phyloP scores from a whole-genome alignment of 2,797 vertebrate species.

The Aplochiton taeniatus region DNA sequence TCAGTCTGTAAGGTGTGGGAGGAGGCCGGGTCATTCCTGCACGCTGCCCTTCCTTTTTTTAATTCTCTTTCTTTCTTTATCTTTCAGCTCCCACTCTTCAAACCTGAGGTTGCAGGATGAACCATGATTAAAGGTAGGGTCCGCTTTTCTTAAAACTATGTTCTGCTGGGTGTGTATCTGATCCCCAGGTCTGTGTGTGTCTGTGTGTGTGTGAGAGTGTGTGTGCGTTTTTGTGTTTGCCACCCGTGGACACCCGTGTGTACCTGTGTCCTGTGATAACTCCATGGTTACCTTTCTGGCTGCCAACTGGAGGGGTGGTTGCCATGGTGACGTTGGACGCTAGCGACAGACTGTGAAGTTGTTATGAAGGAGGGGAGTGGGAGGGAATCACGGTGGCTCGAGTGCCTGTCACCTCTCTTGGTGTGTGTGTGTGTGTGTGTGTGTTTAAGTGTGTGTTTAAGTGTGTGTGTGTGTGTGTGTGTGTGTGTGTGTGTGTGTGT shows the following conservation, averaged over 20 bases:
- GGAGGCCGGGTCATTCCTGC: constrained; percentile 67
- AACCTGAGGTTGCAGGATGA: constrained; percentile 55
- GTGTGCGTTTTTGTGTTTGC: background rate
- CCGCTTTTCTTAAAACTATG: constrained; percentile 4
- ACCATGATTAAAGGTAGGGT: constrained; percentile 68
- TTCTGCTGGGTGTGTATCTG: background rate
- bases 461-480: constrained; percentile 1
- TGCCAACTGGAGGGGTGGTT: too few species aligned
- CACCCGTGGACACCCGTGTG: too few species aligned
- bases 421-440: constrained; percentile 11
- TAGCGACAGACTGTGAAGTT: too few species aligned
- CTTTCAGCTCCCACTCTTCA: constrained; percentile 59
- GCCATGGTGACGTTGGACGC: too few species aligned
- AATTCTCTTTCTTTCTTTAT: constrained; percentile 53
- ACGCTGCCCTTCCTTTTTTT: constrained; percentile 47
- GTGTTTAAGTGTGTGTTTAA: background rate
- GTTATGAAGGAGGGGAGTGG: too few species aligned
- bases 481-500: constrained; percentile 1
- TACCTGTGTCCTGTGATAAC: background rate
- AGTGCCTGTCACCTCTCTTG: too few species aligned
- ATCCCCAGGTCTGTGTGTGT: constrained; percentile 2
- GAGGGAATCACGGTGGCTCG: too few species aligned
- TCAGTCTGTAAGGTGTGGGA: background rate
- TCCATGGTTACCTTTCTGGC: too few species aligned
- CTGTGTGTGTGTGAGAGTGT: background rate